Evolutionary conservation across 2,888 invertebrate species (phyloP), one percentile per base, ranked within the genome.

Genomic region (Dioctria rufipes): DNA sequence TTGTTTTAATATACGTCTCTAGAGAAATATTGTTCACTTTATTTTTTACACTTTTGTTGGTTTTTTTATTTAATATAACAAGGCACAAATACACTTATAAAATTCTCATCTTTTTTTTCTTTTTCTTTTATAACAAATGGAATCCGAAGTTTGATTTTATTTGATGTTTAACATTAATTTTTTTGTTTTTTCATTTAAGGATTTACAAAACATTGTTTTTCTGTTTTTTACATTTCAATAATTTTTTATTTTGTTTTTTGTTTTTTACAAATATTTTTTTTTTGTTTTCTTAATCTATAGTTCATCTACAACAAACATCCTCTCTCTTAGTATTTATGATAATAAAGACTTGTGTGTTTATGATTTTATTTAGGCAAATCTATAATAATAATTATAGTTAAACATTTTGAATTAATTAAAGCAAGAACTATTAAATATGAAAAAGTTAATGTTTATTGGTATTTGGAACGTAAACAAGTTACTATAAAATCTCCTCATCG

Each of bases 31-130:
- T 77, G 49, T 75, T 77, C 49, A 63, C 58, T 60, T 75, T 75
- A 75, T 46, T 63, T 39, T 60, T 77, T 60, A 77, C 60, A 25
- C 25, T 25, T 25, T 25, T 25, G 25, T 25, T 25, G 25, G 25
- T 25, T 25, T 25, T 49, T 6, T 77, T 39, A 39, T 43, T 65
- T 66, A 63, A 78, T 78, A 78, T 66, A 66, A 78, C 78, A 78
- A 78, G 78, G 78, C 78, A 78, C 78, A 78, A 78, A 78, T 78
- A 78, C 66, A 78, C 66, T 66, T 78, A 78, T 63, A 78, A 66
- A 63, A 66, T 78, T 63, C 61, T 78, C 61, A 63, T 63, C 25
- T 37, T 58, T 39, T 46, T 42, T 49, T 13, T 61, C 8, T 37
- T 58, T 39, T 46, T 42, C 37, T 13, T 61, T 8, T 77, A 73